A percentile compares a stretch with the other conserved stretches of the same genome.
phyloP scores from a whole-genome alignment of 2,888 invertebrate genomes.

The Bursaphelenchus okinawaensis region DNA sequence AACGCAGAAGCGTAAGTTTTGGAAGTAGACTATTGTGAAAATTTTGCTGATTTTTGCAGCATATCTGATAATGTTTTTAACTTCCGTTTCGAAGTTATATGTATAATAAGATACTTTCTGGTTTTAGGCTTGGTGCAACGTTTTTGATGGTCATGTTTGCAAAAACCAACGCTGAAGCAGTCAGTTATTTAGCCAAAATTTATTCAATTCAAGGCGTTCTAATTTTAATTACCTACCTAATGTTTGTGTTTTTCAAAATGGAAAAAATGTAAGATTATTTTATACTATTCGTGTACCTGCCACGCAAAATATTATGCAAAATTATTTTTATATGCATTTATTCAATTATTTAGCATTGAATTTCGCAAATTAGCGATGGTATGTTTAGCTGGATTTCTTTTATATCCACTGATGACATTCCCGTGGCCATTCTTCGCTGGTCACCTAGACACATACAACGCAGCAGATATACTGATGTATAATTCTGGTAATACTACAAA shows the following conservation, averaged over 20 bases:
- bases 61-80: no score
- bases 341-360: conserved; percentile 26
- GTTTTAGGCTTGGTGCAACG: conserved; percentile 51
- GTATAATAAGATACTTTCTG: no score
- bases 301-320: no score
- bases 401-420: conserved; percentile 5
- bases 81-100: no score
- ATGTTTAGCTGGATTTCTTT: neutral
- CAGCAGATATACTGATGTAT: neutral
- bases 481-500: neutral
- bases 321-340: neutral
- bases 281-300: no score
- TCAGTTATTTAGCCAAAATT: conserved; percentile 56
- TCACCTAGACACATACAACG: neutral
- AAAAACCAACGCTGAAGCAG: conserved; percentile 52
- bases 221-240: conserved; percentile 50
- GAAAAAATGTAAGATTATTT: neutral
- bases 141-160: conserved; percentile 59
- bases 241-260: conserved; percentile 38
- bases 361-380: conserved; percentile 23
- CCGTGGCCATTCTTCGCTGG: conserved; percentile 11
- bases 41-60: no score
- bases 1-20: conserved; percentile 59
- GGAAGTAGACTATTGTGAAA: no score
- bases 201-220: conserved; percentile 45